These are phyloP conservation scores for Scalopus aquaticus DNA, from an alignment of 2,113 vertebrate genomes.

Conservation along the genomic window DNA sequence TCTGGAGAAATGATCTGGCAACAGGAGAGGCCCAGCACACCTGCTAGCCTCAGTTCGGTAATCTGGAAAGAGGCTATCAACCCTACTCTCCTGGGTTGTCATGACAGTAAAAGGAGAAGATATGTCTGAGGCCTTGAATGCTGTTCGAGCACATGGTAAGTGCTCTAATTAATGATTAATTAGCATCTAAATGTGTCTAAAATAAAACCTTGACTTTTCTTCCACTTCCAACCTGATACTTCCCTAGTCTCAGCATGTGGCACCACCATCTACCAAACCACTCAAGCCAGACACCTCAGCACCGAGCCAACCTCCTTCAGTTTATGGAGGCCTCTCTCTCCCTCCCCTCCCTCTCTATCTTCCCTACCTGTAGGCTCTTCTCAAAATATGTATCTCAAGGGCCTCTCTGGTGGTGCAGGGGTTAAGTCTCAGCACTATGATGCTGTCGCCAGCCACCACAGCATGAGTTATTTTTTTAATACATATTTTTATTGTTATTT, in stretches of 20 bases:
- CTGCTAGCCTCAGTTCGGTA: background rate
- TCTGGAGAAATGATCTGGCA: no score
- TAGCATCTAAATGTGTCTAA: no score
- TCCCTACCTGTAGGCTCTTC: background rate
- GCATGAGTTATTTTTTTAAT: no score
- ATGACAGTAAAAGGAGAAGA: background rate
- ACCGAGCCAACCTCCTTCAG: background rate
- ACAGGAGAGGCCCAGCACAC: background rate
- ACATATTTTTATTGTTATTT: no score
- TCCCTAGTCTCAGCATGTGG: background rate
- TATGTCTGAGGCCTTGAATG: rapidly evolving
- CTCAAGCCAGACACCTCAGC: background rate
- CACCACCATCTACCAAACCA: background rate
- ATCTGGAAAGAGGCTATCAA: background rate
- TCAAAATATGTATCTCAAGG: background rate
- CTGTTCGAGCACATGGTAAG: background rate
- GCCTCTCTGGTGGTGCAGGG: no score
- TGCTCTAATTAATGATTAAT: background rate
- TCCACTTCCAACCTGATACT: background rate
- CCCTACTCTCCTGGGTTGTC: background rate
- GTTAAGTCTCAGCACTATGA: no score
- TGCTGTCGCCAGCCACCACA: no score
- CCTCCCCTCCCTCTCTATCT: background rate
- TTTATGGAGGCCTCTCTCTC: background rate
- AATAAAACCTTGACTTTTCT: background rate